phyloP scores from a whole-genome alignment of 2,888 invertebrate genomes.

The Plebejus anna region DNA sequence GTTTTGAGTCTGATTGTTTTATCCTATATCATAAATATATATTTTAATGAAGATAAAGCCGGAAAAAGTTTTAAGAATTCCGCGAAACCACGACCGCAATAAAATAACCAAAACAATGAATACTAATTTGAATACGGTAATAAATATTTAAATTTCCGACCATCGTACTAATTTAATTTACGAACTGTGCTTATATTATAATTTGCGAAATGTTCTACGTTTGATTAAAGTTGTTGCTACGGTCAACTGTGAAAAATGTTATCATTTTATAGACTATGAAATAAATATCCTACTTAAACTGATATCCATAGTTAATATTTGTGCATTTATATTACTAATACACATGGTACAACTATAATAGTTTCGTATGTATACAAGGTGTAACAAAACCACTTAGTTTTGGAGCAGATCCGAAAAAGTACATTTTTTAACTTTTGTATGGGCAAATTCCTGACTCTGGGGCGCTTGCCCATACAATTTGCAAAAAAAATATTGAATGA shows the following conservation, averaged over 20 bases:
- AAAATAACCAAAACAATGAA: slow-evolving; percentile 27
- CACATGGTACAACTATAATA: too few species aligned
- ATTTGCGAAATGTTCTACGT: slow-evolving; percentile 9
- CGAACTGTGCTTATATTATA: slow-evolving; percentile 17
- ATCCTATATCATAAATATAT: neutral
- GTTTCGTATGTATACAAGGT: too few species aligned
- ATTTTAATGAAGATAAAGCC: slow-evolving; percentile 1
- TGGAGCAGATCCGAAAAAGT: too few species aligned
- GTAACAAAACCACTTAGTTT: too few species aligned
- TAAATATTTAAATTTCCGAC: slow-evolving; percentile 27
- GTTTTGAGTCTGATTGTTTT: too few species aligned
- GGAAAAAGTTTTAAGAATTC: slow-evolving; percentile 10
- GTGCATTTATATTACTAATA: too few species aligned
- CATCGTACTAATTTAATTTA: slow-evolving; percentile 28
- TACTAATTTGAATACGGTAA: slow-evolving; percentile 28
- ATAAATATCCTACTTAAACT: neutral
- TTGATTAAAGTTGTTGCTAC: slow-evolving; percentile 18
- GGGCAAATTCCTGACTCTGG: too few species aligned
- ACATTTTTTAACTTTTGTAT: too few species aligned
- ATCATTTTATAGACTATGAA: neutral
- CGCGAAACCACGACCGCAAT: slow-evolving; percentile 13
- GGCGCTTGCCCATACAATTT: too few species aligned
- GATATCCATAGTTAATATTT: neutral
- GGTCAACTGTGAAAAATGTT: slow-evolving; percentile 11
- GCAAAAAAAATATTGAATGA: too few species aligned